These are phyloP conservation scores for Meandrusa payeni DNA, from an alignment of 2,888 invertebrate species.

Conservation along the genomic window DNA sequence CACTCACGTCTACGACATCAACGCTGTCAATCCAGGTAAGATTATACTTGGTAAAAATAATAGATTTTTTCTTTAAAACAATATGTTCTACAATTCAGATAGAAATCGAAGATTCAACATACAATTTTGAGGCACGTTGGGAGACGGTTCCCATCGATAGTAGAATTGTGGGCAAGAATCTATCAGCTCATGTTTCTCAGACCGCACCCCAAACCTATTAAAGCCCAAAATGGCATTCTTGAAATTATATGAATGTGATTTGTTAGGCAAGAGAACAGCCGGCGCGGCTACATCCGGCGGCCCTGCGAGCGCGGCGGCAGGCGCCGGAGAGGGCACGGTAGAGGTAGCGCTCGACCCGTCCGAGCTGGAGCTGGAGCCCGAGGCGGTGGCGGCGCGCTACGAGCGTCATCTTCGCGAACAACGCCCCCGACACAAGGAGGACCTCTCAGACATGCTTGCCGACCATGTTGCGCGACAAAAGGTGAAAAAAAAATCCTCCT, in stretches of 20 bases:
- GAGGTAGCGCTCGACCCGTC: slow-evolving; percentile 98
- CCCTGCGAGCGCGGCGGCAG: slow-evolving; percentile 38
- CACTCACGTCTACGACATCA: slow-evolving; percentile 98
- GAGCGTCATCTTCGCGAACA: slow-evolving; percentile 97
- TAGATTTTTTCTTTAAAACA: too few relatives aligned
- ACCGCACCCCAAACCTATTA: too few relatives aligned
- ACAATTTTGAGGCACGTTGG: too few relatives aligned
- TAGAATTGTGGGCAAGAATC: too few relatives aligned
- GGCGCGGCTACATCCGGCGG: slow-evolving; percentile 29
- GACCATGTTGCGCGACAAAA: slow-evolving; percentile 98
- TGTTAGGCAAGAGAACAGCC: slow-evolving; percentile 50
- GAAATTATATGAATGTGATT: too few relatives aligned
- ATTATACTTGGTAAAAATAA: too few relatives aligned
- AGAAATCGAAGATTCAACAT: too few relatives aligned
- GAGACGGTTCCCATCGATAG: too few relatives aligned
- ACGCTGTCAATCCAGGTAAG: slow-evolving; percentile 78
- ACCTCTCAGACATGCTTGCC: slow-evolving; percentile 98
- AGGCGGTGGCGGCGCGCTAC: slow-evolving; percentile 97
- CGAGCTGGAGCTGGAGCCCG: slow-evolving; percentile 96
- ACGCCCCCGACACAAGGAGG: slow-evolving; percentile 94
- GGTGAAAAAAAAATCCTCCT: too few relatives aligned
- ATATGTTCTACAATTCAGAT: too few relatives aligned
- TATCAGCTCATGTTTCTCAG: too few relatives aligned
- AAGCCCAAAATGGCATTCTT: too few relatives aligned
- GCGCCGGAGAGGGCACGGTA: slow-evolving; percentile 84